Conservation (phyloP, 2,113 vertebrate genomes). For the Pardalotus punctatus region DNA sequence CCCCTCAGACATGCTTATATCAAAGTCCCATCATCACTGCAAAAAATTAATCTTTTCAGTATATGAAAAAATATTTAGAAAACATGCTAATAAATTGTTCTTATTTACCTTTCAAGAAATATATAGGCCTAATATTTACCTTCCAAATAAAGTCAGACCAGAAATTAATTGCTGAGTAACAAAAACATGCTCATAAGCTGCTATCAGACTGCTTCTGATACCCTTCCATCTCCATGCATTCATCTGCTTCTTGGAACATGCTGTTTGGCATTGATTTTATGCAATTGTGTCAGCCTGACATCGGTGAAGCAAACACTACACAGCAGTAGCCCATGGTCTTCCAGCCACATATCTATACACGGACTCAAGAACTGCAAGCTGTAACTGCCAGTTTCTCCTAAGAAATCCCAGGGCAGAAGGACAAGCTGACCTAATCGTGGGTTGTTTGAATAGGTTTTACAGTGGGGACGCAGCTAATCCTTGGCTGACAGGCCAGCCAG, state of each 20-base stretch:
- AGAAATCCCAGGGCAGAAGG: slow-evolving; percentile 55
- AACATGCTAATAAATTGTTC: neutral
- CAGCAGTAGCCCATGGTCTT: neutral
- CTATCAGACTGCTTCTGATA: slow-evolving; percentile 24
- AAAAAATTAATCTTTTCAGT: neutral
- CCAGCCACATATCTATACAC: neutral
- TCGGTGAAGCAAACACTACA: neutral
- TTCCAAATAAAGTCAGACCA: neutral
- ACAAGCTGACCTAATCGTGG: slow-evolving; percentile 67
- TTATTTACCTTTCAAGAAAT: neutral
- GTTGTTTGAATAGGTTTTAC: slow-evolving; percentile 70
- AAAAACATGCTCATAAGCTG: neutral
- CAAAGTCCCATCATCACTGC: neutral
- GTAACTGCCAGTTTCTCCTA: slow-evolving; percentile 50
- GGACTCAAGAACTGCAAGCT: slow-evolving; percentile 18
- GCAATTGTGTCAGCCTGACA: slow-evolving; percentile 30
- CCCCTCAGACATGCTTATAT: neutral
- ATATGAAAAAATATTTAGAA: neutral
- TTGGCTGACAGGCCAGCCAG: slow-evolving; percentile 62
- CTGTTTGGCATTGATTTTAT: neutral
- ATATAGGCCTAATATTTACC: neutral
- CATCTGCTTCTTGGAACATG: slow-evolving; percentile 23
- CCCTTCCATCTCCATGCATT: slow-evolving; percentile 26
- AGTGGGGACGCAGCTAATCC: slow-evolving; percentile 67
- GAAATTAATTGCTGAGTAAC: slow-evolving; percentile 19